phyloP scores from a whole-genome alignment of 1,140 invertebrate genomes.

The Drosophila melanogaster region Release_6_plus_ISO1_MT NT_033777.3:22229001-22229500 shows the following conservation, averaged over 20 bases:
- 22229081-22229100: constrained; percentile 39
- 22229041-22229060: constrained; percentile 18
- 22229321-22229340: constrained; percentile 27
- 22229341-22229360: constrained; percentile 24
- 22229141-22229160: constrained; percentile 68
- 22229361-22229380: constrained; percentile 65
- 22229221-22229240: constrained; percentile 68
- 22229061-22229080: constrained; percentile 7
- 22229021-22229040: constrained; percentile 55
- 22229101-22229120: constrained; percentile 26
- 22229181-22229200: constrained; percentile 23
- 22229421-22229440: not conserved
- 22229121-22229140: constrained; percentile 77
- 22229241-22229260: constrained; percentile 55
- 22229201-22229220: not conserved
- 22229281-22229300: constrained; percentile 17
- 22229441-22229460: not conserved
- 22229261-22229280: constrained; percentile 4
- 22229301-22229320: constrained; percentile 35
- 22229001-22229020: constrained; percentile 46
- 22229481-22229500: not conserved
- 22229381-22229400: constrained; percentile 40
- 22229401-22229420: not conserved
- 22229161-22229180: constrained; percentile 18
- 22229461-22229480: not conserved